phyloP scores from a whole-genome alignment of 2,113 vertebrate genomes.

The Brachyhypopomus occidentalis region DNA sequence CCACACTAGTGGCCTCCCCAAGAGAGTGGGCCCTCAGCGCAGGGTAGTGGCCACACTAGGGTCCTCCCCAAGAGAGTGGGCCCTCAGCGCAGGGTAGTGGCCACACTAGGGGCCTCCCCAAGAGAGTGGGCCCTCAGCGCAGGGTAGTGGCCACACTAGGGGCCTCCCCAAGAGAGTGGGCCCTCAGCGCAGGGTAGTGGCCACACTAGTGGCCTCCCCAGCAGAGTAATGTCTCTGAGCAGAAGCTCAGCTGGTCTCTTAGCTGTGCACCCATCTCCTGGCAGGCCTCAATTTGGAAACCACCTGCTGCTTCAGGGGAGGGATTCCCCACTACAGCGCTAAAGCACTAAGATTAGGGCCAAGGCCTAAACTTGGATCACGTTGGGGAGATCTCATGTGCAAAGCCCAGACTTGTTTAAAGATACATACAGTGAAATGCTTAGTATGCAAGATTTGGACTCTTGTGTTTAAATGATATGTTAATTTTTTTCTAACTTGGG shows the following conservation, averaged over 20 bases:
- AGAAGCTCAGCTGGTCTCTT: constrained; percentile 48
- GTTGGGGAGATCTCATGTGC: not conserved
- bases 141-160: constrained; percentile 57
- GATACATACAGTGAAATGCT: not conserved
- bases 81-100: no score
- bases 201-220: constrained; percentile 56
- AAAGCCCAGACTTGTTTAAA: not conserved
- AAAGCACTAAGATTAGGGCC: constrained; percentile 13
- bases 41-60: no score
- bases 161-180: constrained; percentile 49
- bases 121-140: no score
- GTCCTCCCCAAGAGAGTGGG: no score
- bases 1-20: no score
- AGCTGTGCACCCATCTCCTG: constrained; percentile 14
- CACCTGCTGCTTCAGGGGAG: constrained; percentile 51
- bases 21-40: no score
- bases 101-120: no score
- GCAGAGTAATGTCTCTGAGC: constrained; percentile 44
- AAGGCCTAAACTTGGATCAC: not conserved
- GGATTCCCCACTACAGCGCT: constrained; percentile 31
- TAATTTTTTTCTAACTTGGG: no score
- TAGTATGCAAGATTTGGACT: no score
- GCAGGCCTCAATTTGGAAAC: constrained; percentile 66
- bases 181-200: not conserved
- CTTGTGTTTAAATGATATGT: not conserved